Base-by-base conservation (phyloP, 1,140 invertebrate species). In the Aethina tumida region DNA sequence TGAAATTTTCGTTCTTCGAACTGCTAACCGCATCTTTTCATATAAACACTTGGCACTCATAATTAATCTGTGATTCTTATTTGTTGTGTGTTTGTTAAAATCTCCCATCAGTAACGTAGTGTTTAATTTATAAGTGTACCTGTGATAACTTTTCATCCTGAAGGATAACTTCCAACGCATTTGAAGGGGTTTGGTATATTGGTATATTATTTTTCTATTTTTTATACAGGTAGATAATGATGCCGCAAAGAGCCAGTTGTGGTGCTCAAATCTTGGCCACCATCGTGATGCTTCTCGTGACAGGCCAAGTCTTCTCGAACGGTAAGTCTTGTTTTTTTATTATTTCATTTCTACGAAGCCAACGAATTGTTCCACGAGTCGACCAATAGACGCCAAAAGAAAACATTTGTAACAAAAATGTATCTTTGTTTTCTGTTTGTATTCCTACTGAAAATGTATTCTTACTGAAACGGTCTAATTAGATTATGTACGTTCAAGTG, bases 271-370 rank as follows among this genome's bases (percentile, higher is more conserved):
- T 52, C 19, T 38, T 48, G 50, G 49, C 46, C 30, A 30, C 45
- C 39, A 47, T 56, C 31, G 39, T 56, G 30, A 33, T 55, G 27
- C 47, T 56, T 13, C 43, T 54, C 24, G 43, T 50, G 20, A 39
- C 46, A 25, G 40, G 50, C 18, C 54, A 53, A 45, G 52, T 53
- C 10, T 49, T 53, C 47, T 52, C 52, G 28, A 55, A 48, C 33
- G 54, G 54, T 56, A 47, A 56, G 54, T 56, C 10, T 29, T 13
- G 34, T 36, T 47, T 40, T 42, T 34, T 35, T 20, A 28, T 19
- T 37, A 32, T 37, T n/a, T n/a, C 26, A 18, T 39, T 8, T 15
- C 9, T 7, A 16, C n/a, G n/a, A n/a, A n/a, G n/a, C n/a, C n/a
- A n/a, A n/a, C n/a, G n/a, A n/a, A n/a, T n/a, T n/a, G n/a, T n/a